Percentiles rank a stretch among this genome's conserved stretches.
Evolutionary conservation across 2,113 vertebrate genomes (phyloP).

Genomic region (Misgurnus mizolepis): DNA sequence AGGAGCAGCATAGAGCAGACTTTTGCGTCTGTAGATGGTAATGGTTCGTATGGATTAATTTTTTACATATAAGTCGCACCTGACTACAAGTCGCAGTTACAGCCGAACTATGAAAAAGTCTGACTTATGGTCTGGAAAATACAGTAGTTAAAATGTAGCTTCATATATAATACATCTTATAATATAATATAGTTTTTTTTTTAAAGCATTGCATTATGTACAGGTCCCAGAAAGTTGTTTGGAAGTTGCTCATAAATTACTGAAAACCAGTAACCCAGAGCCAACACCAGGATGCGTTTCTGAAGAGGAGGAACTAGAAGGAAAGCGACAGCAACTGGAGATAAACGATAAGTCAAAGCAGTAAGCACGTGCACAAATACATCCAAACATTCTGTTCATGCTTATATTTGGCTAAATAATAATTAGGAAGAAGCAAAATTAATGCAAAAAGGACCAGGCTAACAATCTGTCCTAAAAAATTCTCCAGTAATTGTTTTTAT

Average conservation of each 20-base stretch:
- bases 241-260: slow-evolving; percentile 78
- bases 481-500: not conserved
- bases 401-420: not conserved
- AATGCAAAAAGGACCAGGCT: no score
- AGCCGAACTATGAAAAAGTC: no score
- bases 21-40: no score
- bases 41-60: no score
- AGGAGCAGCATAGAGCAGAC: no score
- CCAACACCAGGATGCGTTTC: slow-evolving; percentile 65
- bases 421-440: not conserved
- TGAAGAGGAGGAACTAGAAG: slow-evolving; percentile 77
- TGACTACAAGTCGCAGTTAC: no score
- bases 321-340: slow-evolving; percentile 77
- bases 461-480: no score
- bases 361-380: slow-evolving; percentile 69
- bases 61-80: no score
- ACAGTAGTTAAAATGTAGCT: no score
- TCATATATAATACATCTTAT: no score
- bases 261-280: slow-evolving; percentile 72
- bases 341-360: slow-evolving; percentile 85
- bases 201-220: slow-evolving; percentile 6
- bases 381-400: not conserved
- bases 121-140: no score
- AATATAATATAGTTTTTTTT: no score
- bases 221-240: slow-evolving; percentile 84